Conservation (phyloP, 1,140 invertebrate genomes). For the Micrasema minimum region DNA sequence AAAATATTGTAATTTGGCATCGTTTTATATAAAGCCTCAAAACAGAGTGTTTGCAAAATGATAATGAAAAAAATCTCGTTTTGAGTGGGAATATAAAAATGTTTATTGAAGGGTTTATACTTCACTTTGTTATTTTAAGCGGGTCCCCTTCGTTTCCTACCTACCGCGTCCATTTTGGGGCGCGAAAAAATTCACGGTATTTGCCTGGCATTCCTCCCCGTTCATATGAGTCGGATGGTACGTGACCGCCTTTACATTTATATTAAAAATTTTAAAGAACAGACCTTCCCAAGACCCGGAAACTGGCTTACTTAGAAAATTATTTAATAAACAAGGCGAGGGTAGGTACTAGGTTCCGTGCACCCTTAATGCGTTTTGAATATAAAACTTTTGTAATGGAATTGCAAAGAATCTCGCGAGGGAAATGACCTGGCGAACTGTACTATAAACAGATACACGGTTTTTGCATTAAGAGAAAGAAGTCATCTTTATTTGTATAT, state of each 20-base stretch:
- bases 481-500: too few species aligned
- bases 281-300: background rate
- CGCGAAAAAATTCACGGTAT: slow-evolving; percentile 48
- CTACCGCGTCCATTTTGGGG: background rate
- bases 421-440: background rate
- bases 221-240: slow-evolving; percentile 51
- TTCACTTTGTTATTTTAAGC: background rate
- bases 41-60: too few species aligned
- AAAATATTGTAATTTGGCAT: too few species aligned
- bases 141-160: background rate
- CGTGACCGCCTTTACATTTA: slow-evolving; percentile 54
- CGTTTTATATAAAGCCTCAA: too few species aligned
- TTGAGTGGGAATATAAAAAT: too few species aligned
- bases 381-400: slow-evolving; percentile 28
- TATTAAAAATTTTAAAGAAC: slow-evolving; percentile 53
- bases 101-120: too few species aligned
- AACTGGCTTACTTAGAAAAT: slow-evolving; percentile 41
- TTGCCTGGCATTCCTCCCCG: slow-evolving; percentile 49
- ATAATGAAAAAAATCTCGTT: too few species aligned
- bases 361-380: slow-evolving; percentile 40
- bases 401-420: slow-evolving; percentile 20
- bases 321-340: slow-evolving; percentile 45
- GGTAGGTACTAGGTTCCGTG: background rate
- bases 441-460: too few species aligned
- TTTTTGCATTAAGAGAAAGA: too few species aligned